phyloP scores from a whole-genome alignment of 1,140 invertebrate species.

The Drosophila bipectinata region DNA sequence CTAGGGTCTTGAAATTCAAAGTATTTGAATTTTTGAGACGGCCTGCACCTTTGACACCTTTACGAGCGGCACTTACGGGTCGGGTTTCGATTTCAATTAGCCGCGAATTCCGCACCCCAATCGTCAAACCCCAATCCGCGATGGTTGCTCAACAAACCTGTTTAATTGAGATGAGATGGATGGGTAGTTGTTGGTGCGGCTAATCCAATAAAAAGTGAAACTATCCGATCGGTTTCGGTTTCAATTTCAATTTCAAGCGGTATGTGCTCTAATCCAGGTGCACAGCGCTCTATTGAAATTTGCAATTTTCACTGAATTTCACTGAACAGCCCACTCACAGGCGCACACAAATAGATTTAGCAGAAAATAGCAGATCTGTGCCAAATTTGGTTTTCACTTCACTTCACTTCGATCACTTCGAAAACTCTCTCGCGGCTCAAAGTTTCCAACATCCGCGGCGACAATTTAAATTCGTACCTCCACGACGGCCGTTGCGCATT shows the following conservation, averaged over 20 bases:
- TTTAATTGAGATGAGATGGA: slow-evolving; percentile 40
- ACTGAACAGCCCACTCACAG: slow-evolving; percentile 28
- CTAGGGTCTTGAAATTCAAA: not conserved
- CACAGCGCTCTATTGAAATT: slow-evolving; percentile 53
- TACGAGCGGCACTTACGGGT: slow-evolving; percentile 35
- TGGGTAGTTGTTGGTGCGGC: slow-evolving; percentile 46
- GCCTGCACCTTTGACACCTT: slow-evolving; percentile 42
- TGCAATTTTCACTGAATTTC: slow-evolving; percentile 74
- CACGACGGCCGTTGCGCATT: slow-evolving; percentile 60
- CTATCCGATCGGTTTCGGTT: slow-evolving; percentile 45
- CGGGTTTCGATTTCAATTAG: slow-evolving; percentile 59
- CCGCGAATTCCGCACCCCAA: slow-evolving; percentile 10
- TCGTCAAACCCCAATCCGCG: not conserved
- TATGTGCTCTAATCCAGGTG: slow-evolving; percentile 77
- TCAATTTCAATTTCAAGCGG: slow-evolving; percentile 18
- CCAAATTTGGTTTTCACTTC: slow-evolving; percentile 76
- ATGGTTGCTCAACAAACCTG: slow-evolving; percentile 72
- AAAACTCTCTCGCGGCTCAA: slow-evolving; percentile 59
- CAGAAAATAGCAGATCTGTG: slow-evolving; percentile 12
- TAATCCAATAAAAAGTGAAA: slow-evolving; percentile 82
- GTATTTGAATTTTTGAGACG: not conserved
- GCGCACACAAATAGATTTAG: slow-evolving; percentile 14
- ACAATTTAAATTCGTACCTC: slow-evolving; percentile 62
- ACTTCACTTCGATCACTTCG: slow-evolving; percentile 33
- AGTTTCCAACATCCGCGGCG: slow-evolving; percentile 20